phyloP scores from a whole-genome alignment of 2,888 invertebrate genomes.

The Ceramica pisi region DNA sequence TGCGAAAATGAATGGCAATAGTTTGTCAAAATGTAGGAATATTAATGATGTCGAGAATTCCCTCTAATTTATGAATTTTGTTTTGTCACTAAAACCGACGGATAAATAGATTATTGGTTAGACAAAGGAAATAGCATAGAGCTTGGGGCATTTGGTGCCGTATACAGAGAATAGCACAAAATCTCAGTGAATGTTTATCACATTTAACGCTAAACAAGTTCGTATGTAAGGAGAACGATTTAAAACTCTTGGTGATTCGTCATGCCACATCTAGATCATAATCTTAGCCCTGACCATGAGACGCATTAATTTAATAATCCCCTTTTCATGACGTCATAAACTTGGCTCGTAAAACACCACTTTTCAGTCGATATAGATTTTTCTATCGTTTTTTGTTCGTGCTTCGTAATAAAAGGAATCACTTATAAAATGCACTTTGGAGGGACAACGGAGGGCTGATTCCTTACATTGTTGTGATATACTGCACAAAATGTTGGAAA shows the following conservation, averaged over 20 bases:
- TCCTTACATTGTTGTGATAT: conserved; percentile 73
- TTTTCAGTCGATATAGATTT: conserved; percentile 84
- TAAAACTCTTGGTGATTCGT: background rate
- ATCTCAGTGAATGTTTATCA: too few relatives aligned
- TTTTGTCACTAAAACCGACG: too few relatives aligned
- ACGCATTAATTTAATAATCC: conserved; percentile 83
- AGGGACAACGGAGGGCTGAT: conserved; percentile 73
- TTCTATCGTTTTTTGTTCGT: conserved; percentile 78
- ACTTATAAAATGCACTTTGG: conserved; percentile 87
- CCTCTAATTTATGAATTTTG: too few relatives aligned
- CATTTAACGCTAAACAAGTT: background rate
- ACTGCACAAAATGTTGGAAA: conserved; percentile 60
- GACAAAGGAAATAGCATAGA: too few relatives aligned
- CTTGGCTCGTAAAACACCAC: conserved; percentile 84
- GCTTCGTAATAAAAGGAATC: conserved; percentile 89
- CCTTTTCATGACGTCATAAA: conserved; percentile 85
- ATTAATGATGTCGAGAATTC: too few relatives aligned
- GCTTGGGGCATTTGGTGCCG: too few relatives aligned
- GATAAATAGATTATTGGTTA: too few relatives aligned
- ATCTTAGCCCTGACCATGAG: conserved; percentile 65
- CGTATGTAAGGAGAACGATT: background rate
- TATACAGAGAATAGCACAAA: too few relatives aligned
- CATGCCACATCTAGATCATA: conserved; percentile 34
- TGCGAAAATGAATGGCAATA: too few relatives aligned
- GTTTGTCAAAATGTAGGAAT: too few relatives aligned